These are phyloP conservation scores for Galaxias olidus DNA, from an alignment of 2,797 vertebrate genomes.

Conservation along the genomic window DNA sequence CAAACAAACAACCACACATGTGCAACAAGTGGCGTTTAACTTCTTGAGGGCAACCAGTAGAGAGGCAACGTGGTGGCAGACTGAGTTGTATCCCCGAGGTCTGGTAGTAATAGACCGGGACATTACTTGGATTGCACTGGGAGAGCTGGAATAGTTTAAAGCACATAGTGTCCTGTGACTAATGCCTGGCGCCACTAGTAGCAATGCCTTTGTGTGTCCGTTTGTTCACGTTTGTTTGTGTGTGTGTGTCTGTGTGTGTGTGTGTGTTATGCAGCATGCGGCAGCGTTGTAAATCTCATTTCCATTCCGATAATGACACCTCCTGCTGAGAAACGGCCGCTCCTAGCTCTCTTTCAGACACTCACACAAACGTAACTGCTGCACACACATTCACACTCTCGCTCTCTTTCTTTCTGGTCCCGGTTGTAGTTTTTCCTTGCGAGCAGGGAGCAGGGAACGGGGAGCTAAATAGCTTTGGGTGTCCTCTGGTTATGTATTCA, in stretches of 20 bases:
- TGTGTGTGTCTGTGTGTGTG: background rate
- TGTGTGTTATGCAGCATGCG: background rate
- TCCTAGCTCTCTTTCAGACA: background rate
- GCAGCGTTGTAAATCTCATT: constrained; percentile 26
- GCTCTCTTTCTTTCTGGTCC: background rate
- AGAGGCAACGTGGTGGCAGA: constrained; percentile 7
- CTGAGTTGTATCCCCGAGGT: background rate
- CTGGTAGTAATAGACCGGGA: constrained; percentile 9
- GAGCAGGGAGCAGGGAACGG: background rate
- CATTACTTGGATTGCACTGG: constrained; percentile 18
- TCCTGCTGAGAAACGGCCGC: constrained; percentile 3
- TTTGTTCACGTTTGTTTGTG: background rate
- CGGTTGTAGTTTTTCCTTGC: constrained; percentile 1
- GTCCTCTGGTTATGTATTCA: constrained; percentile 3
- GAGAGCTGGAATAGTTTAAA: constrained; percentile 33
- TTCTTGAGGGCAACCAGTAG: background rate
- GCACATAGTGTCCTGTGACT: constrained; percentile 13
- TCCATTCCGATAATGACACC: constrained; percentile 34
- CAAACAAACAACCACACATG: background rate
- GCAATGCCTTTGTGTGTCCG: background rate
- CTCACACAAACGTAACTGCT: background rate
- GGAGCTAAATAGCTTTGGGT: background rate
- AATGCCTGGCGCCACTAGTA: background rate
- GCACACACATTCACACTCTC: background rate
- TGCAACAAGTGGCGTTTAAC: background rate